phyloP scores from a whole-genome alignment of 2,797 vertebrate genomes.

The Acanthopagrus latus region DNA sequence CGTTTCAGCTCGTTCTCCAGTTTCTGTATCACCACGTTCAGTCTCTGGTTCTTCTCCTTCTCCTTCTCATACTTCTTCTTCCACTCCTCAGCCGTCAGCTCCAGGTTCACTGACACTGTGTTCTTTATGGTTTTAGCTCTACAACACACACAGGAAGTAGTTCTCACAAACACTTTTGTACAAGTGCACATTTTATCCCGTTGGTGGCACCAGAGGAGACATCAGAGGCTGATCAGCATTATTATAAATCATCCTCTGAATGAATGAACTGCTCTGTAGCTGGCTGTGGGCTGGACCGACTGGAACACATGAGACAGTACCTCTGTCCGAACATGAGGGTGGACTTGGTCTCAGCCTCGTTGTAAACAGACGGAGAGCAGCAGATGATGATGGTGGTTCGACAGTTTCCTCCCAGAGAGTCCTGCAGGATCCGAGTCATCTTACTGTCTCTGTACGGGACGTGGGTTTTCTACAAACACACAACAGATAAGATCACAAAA shows the following conservation, averaged over 20 bases:
- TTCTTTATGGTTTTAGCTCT: constrained; percentile 99
- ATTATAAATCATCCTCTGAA: too few relatives aligned
- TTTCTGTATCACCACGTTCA: constrained; percentile 77
- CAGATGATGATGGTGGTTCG: constrained; percentile 98
- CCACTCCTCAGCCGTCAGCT: constrained; percentile 97
- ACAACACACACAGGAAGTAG: constrained; percentile 2
- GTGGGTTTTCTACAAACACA: constrained; percentile 79
- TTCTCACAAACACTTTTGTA: not conserved
- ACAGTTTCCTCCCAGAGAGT: constrained; percentile 96
- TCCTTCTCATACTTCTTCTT: constrained; percentile 98
- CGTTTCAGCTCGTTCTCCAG: constrained; percentile 83
- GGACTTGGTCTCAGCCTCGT: constrained; percentile 95
- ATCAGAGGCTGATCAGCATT: too few relatives aligned
- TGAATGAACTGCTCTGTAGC: too few relatives aligned
- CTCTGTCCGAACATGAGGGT: constrained; percentile 97
- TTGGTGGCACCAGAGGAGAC: too few relatives aligned
- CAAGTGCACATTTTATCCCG: too few relatives aligned
- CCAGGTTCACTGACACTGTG: constrained; percentile 95
- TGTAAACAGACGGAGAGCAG: constrained; percentile 95
- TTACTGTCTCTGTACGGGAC: constrained; percentile 98
- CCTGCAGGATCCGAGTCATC: constrained; percentile 98
- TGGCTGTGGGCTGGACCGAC: too few relatives aligned
- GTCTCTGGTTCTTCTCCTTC: constrained; percentile 84
- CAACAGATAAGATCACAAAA: not conserved
- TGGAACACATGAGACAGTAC: too few relatives aligned